Evolutionary conservation across 2,888 invertebrate genomes (phyloP).

Genomic region (Synergus japonicus): DNA sequence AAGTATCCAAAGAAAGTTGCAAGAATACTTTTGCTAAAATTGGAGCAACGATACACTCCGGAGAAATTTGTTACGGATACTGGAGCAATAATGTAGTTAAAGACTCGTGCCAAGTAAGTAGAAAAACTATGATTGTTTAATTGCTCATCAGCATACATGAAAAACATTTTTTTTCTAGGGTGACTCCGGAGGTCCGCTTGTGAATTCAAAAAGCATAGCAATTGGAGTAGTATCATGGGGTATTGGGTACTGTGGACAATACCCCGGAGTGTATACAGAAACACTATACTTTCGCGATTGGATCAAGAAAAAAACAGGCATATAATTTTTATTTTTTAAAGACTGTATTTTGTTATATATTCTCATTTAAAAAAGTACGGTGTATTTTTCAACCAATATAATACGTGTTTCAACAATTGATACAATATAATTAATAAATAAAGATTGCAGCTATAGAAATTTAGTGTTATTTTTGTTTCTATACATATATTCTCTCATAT

Average conservation of each 20-base stretch:
- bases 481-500: no score
- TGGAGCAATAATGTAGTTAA: background rate
- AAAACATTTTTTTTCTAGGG: constrained; percentile 60
- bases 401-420: background rate
- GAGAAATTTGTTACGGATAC: constrained; percentile 24
- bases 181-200: constrained; percentile 71
- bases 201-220: constrained; percentile 56
- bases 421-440: background rate
- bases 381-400: background rate
- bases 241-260: constrained; percentile 68
- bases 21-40: background rate
- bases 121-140: background rate
- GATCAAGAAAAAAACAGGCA: constrained; percentile 58
- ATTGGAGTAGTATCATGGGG: constrained; percentile 71
- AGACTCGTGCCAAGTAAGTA: background rate
- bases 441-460: background rate
- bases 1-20: background rate
- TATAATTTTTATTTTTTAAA: constrained; percentile 28
- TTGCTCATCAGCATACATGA: background rate
- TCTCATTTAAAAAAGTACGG: background rate
- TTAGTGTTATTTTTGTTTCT: background rate
- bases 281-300: constrained; percentile 59
- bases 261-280: constrained; percentile 69
- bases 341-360: no score
- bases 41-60: background rate